Base-by-base conservation (phyloP, 2,113 vertebrate species). In the Gadus macrocephalus region DNA sequence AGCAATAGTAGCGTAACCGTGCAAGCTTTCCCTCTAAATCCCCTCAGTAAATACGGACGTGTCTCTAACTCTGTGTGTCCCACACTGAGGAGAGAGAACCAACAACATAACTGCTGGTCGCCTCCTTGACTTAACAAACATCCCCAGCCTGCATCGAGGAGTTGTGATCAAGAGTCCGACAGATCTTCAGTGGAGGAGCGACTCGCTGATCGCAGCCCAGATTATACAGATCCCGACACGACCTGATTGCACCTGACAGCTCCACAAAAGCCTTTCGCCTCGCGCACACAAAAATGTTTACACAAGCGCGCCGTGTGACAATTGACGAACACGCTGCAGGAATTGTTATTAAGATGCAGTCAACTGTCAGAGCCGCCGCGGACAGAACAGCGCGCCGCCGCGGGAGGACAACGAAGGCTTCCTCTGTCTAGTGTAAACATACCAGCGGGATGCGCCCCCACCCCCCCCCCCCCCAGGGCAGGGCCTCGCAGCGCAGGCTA, bases 341-440 rank as follows among this genome's bases (percentile, higher is more conserved):
- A 83, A 83, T 84, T 81, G 86, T 81, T 84, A 86, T 86, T 84
- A 87, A 77, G 82, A 88, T 83, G 83, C 83, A 85, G 80, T 84
- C 78, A 71, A 83, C 84, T 89, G 88, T 89, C 82, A 87, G 60
- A 76, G 71, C 38, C 64, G 80, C 72, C n/a, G 72, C 78, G 84
- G 84, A 85, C 77, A 78, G 81, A 85, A 35, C 31, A 35, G 4
- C 31, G 84, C 87, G 86, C 84, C 79, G 67, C 84, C 78, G 82
- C 88, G 79, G 11, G 90, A 90, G 85, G 88, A 91, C 89, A 92
- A 90, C 91, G 90, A 91, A 79, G 87, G 90, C 90, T 93, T 93
- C 92, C 91, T 91, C 82, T 88, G 76, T 81, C 87, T 93, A 92
- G 91, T 90, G 90, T 92, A 92, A 93, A 92, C 92, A 92, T 92